Base-by-base conservation (phyloP, 2,888 invertebrate genomes). In the Spicauda simplicius region DNA sequence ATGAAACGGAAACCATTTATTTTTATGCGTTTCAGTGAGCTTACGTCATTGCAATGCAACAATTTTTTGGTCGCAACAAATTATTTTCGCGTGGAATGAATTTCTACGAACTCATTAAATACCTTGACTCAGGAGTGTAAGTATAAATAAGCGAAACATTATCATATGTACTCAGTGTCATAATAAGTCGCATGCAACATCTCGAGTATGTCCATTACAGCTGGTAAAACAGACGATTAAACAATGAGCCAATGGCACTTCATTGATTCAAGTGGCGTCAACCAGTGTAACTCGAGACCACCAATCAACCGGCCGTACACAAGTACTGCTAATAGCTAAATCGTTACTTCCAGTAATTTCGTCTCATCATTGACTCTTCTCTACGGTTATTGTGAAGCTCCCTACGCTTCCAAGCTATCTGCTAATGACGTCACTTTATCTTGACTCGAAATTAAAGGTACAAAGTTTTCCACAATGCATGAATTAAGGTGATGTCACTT, bases 161-260 rank as follows among this genome's bases (percentile, higher is more conserved):
- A 59, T 67, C 62, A 53, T 60, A 41, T 61, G 7, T 58, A 67
- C 65, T 68, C 55, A 63, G 72, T 70, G 70, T 69, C 61, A 59
- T 70, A 71, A 72, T 63, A 58, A 72, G 73, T 66, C 56, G 68
- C 56, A 61, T 70, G 70, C 71, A 68, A 68, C 64, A 63, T 71
- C 66, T 69, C 65, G 72, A 69, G 76, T 71, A 80, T 79, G 80
- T 77, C 81, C 81, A 89, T 86, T 86, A 86, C 88, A 89, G 86
- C 88, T 91, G 90, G 88, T 89, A 88, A 87, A 90, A 88, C 86
- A 88, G 76, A 83, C 85, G 88, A 90, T 91, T 88, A 90, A 88
- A 88, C 87, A 90, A 87, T 86, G 85, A 87, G 80, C 88, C 87
- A 90, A 89, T 88, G 78, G 85, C 86, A 85, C 86, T 84, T 84